Conservation (phyloP, 1,140 invertebrate species). For the Bombus balteatus region DNA sequence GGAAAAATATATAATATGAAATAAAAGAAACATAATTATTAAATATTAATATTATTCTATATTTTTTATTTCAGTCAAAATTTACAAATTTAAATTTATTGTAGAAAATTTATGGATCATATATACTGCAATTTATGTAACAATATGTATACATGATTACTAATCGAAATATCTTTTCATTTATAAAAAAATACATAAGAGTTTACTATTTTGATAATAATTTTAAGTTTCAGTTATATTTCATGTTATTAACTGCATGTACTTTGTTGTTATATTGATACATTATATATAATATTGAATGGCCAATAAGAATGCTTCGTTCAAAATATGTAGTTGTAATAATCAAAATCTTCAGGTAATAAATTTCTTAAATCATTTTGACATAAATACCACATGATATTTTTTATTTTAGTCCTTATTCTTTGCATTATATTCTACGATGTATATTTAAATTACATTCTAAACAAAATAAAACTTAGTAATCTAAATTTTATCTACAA, state of each 20-base stretch:
- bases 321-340: neutral
- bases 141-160: neutral
- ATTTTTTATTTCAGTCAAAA: neutral
- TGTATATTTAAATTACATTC: neutral
- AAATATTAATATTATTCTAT: neutral
- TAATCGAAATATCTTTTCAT: neutral
- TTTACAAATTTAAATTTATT: neutral
- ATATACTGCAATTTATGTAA: neutral
- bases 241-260: neutral
- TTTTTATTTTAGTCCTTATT: neutral
- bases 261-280: neutral
- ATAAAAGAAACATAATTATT: no score
- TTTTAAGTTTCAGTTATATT: neutral
- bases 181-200: neutral
- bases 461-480: neutral
- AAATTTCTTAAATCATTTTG: neutral
- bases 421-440: neutral
- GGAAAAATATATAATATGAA: neutral
- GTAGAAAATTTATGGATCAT: neutral
- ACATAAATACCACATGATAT: neutral
- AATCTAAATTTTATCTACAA: neutral
- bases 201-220: neutral
- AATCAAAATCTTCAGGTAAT: neutral
- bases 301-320: slow-evolving; percentile 1
- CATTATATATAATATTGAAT: neutral